Base-by-base conservation (phyloP, 1,140 invertebrate species). In the Scaptomyza graminum region DNA sequence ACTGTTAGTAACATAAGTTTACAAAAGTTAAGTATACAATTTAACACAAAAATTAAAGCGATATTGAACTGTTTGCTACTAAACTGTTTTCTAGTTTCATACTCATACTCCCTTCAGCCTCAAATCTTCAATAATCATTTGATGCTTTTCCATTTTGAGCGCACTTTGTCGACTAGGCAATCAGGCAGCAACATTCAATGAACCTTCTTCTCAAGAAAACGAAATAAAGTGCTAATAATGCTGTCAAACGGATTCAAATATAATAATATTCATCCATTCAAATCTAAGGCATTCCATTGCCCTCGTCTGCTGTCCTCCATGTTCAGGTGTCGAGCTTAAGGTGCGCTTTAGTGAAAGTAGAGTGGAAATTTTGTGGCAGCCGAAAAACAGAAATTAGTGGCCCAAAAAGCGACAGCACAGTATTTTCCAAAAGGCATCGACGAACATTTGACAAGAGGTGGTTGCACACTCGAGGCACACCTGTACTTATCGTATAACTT, bases 321-420 rank as follows among this genome's bases (percentile, higher is more conserved):
- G 12, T 51, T 13, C 46, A 54, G 54, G 34, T 44, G 15, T 11
- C 28, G 18, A 13, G 11, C 49, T 28, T 28, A 11, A 28, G 61
- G 71, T 60, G 28, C 16, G 50, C 28, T 31, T 46, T 39, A 88
- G 82, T 82, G 82, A 87, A 87, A 87, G 82, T 88, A 72, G 68
- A 43, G 66, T 65, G 64, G 56, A 74, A 77, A 67, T 74, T 34
- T 57, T 60, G 59, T 62, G 65, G 60, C 39, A 70, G 62, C 62
- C 46, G 47, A 71, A 61, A 64, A 75, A 75, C 49, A 59, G 70
- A 70, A 82, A 69, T 79, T 52, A 82, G 75, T 82, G 50, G 75
- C 67, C 78, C 67, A 75, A 65, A 77, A 87, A 81, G 60, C n/a
- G 55, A 56, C 15, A 41, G 37, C 49, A 59, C 12, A 62, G 15